Percentiles rank a stretch among this genome's conserved stretches.
Conservation (phyloP, 1,140 invertebrate genomes). For the Calosoma granatense region DNA sequence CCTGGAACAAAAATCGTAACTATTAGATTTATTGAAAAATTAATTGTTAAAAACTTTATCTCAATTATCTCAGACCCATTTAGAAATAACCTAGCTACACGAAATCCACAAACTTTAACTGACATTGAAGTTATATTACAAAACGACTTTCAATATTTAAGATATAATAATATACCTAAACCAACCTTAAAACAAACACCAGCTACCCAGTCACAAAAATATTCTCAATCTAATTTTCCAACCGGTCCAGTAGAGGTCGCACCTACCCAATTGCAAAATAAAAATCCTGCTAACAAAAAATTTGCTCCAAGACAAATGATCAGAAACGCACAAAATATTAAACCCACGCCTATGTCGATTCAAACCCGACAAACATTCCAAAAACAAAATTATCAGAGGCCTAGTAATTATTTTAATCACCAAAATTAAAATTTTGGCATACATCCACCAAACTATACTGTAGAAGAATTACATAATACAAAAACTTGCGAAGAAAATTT, state of each 20-base stretch:
- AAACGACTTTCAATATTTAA: neutral
- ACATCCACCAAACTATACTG: neutral
- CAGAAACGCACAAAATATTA: neutral
- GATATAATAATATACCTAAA: neutral
- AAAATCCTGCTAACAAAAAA: neutral
- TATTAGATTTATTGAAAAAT: neutral
- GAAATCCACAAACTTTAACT: neutral
- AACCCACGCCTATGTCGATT: neutral
- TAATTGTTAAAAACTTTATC: too few relatives aligned
- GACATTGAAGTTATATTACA: neutral
- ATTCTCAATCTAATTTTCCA: neutral
- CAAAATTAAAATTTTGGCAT: neutral
- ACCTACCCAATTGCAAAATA: neutral
- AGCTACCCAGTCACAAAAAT: neutral
- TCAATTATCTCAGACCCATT: neutral
- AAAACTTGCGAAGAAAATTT: neutral
- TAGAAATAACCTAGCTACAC: neutral
- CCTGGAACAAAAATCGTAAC: neutral
- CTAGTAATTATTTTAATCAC: neutral
- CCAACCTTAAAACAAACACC: neutral
- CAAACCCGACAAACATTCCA: neutral
- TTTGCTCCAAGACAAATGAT: neutral
- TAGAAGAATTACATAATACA: neutral
- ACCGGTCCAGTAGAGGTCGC: neutral
- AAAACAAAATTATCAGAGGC: neutral